A percentile compares a stretch with the other conserved stretches of the same genome.
These are phyloP conservation scores for Pimephales promelas DNA, from an alignment of 2,113 vertebrate species.

Conservation along the genomic window DNA sequence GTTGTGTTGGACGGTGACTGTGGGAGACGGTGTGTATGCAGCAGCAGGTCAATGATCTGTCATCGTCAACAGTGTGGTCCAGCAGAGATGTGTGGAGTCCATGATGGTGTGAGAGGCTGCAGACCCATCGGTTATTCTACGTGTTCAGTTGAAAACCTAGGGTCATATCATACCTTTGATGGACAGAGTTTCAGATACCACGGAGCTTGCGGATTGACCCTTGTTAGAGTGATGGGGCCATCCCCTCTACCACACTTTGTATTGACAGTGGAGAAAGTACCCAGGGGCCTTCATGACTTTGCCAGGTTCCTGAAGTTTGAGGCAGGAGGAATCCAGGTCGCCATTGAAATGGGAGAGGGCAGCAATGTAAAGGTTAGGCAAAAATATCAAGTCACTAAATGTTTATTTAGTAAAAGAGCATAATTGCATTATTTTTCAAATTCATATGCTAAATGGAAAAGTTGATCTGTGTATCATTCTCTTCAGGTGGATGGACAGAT, in stretches of 20 bases:
- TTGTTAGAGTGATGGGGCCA: conserved; percentile 58
- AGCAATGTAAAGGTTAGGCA: conserved; percentile 57
- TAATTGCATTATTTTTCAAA: neutral
- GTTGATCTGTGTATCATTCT: neutral
- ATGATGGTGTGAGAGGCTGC: conserved; percentile 61
- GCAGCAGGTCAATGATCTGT: conserved; percentile 62
- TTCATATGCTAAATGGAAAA: too few relatives aligned
- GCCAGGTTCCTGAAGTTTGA: conserved; percentile 53
- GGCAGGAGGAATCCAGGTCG: conserved; percentile 54
- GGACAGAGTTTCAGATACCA: conserved; percentile 63
- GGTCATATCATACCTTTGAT: conserved; percentile 67
- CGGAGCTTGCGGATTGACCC: conserved; percentile 64
- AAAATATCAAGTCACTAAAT: neutral
- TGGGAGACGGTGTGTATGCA: conserved; percentile 61
- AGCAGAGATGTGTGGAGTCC: conserved; percentile 53
- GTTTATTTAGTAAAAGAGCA: neutral
- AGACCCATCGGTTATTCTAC: conserved; percentile 54
- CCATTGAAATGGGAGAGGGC: conserved; percentile 49
- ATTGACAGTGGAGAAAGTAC: conserved; percentile 62
- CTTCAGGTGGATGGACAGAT: conserved; percentile 66
- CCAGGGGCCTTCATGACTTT: conserved; percentile 55
- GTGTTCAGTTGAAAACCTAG: conserved; percentile 62
- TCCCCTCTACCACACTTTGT: conserved; percentile 51
- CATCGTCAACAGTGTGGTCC: conserved; percentile 47
- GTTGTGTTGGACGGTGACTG: conserved; percentile 63